Evolutionary conservation across 2,797 vertebrate species (phyloP).

Genomic region (Propithecus perrieri): DNA sequence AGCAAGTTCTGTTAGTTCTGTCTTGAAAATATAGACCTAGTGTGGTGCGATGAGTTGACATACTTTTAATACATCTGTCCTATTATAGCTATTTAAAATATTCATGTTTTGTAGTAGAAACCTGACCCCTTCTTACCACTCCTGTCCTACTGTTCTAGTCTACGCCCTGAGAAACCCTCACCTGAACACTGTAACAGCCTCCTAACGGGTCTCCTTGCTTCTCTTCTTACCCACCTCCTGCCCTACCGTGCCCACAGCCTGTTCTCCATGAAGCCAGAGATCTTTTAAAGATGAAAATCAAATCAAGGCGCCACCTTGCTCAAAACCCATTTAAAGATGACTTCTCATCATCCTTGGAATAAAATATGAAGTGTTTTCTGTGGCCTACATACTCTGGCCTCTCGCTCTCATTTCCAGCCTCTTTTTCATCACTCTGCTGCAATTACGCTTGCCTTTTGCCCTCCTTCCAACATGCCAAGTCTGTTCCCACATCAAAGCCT

Average conservation of each 20-base stretch:
- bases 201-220: not conserved
- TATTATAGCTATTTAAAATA: not conserved
- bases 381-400: not conserved
- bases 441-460: not conserved
- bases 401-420: not conserved
- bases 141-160: rapidly evolving
- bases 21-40: not conserved
- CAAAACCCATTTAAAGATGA: not conserved
- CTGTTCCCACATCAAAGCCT: not conserved
- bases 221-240: not conserved
- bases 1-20: not conserved
- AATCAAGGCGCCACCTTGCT: not conserved
- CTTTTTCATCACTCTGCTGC: not conserved
- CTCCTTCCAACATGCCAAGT: not conserved
- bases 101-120: not conserved
- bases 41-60: not conserved
- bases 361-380: not conserved
- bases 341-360: not conserved
- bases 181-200: not conserved
- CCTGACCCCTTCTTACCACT: not conserved
- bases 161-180: not conserved
- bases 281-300: not conserved
- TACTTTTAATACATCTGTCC: not conserved
- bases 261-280: not conserved
- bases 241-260: not conserved